phyloP scores from a whole-genome alignment of 1,140 invertebrate species.

The Ceratina calcarata region DNA sequence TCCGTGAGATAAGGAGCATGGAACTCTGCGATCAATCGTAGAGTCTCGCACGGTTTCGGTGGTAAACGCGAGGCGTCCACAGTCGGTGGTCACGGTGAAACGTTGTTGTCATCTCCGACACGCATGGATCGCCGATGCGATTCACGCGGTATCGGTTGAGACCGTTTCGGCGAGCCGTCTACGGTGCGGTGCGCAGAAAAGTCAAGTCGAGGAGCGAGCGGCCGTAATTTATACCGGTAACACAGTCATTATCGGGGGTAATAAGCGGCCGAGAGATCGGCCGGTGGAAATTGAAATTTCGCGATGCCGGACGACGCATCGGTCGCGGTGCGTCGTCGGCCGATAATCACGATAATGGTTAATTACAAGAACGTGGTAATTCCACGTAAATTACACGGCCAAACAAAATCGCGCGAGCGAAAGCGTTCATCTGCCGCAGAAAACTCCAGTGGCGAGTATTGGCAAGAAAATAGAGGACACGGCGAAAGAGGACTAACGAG shows the following conservation, averaged over 20 bases:
- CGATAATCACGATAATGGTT: constrained; percentile 55
- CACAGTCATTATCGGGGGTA: constrained; percentile 52
- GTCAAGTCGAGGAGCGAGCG: constrained; percentile 14
- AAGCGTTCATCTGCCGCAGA: not conserved
- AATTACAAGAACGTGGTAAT: constrained; percentile 55
- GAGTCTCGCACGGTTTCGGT: too few relatives aligned
- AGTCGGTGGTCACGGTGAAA: too few relatives aligned
- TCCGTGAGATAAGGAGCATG: constrained; percentile 59
- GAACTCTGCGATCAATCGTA: not conserved
- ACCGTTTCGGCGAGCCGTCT: not conserved
- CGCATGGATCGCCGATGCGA: too few relatives aligned
- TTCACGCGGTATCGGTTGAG: too few relatives aligned
- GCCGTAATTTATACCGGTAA: constrained; percentile 49
- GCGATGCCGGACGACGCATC: constrained; percentile 32
- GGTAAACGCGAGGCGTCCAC: not conserved
- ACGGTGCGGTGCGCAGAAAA: constrained; percentile 20
- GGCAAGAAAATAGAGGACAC: too few relatives aligned
- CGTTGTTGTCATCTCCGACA: too few relatives aligned
- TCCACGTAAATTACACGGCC: constrained; percentile 49
- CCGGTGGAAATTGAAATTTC: constrained; percentile 52
- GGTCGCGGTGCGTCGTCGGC: constrained; percentile 38
- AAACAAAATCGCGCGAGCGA: constrained; percentile 26
- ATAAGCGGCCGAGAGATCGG: constrained; percentile 49
- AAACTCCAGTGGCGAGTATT: not conserved
- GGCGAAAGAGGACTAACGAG: constrained; percentile 18